These are phyloP conservation scores for Chloropsis hardwickii DNA, from an alignment of 2,113 vertebrate genomes.

Conservation along the genomic window DNA sequence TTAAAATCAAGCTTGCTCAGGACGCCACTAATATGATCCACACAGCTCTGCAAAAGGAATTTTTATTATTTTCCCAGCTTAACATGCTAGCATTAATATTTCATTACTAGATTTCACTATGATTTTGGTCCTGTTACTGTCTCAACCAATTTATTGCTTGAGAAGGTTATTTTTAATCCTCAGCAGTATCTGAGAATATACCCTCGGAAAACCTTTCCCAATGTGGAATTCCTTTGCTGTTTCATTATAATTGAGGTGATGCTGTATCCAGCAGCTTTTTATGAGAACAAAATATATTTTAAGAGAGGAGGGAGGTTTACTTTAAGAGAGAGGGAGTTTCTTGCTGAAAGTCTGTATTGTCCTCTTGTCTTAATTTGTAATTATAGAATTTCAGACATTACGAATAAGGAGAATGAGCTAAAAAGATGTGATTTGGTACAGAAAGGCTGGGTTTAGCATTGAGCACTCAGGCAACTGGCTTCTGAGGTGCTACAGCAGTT, in stretches of 20 bases:
- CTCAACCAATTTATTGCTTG: constrained; percentile 65
- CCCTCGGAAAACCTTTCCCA: constrained; percentile 57
- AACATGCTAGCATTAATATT: constrained; percentile 65
- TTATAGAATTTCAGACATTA: neutral
- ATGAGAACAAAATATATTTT: constrained; percentile 32
- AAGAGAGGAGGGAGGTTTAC: neutral
- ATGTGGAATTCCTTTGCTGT: constrained; percentile 22
- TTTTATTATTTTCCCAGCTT: constrained; percentile 56
- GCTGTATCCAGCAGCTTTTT: constrained; percentile 19
- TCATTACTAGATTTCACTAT: constrained; percentile 62
- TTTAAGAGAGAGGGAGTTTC: neutral
- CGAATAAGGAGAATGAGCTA: neutral
- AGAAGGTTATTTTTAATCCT: constrained; percentile 67
- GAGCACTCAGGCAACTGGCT: neutral
- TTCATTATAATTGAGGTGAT: constrained; percentile 31
- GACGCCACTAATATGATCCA: neutral
- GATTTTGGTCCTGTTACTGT: constrained; percentile 66
- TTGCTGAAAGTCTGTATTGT: neutral
- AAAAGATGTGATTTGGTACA: neutral
- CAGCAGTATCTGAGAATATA: constrained; percentile 49
- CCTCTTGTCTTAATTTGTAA: neutral
- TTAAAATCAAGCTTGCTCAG: neutral
- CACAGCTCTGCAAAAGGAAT: constrained; percentile 32
- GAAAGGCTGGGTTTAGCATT: neutral
- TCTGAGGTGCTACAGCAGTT: neutral